A percentile compares a stretch with the other conserved stretches of the same genome.
phyloP scores from a whole-genome alignment of 2,113 vertebrate species.

The Aepyceros melampus region DNA sequence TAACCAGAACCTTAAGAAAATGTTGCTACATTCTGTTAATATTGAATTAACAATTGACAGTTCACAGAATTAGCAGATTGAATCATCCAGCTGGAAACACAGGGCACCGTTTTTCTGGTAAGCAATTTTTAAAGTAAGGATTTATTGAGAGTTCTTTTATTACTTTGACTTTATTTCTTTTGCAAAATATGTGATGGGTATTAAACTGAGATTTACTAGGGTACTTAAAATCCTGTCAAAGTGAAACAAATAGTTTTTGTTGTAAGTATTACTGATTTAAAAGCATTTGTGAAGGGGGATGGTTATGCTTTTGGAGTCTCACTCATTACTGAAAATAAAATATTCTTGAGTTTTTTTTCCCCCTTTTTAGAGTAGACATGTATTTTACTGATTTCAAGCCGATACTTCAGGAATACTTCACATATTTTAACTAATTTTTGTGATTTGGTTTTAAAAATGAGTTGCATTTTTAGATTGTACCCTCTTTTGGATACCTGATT shows the following conservation, averaged over 20 bases:
- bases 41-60: neutral
- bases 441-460: conserved; percentile 5
- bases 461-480: neutral
- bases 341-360: neutral
- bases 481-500: neutral
- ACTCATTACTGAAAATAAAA: conserved; percentile 51
- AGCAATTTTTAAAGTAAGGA: conserved; percentile 45
- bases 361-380: neutral
- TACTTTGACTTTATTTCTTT: conserved; percentile 44
- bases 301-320: conserved; percentile 12
- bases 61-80: neutral
- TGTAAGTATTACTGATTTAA: neutral
- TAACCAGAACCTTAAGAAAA: conserved; percentile 16
- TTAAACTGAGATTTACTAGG: conserved; percentile 49
- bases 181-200: conserved; percentile 32
- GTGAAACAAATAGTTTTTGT: conserved; percentile 42
- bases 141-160: conserved; percentile 57
- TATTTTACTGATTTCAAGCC: conserved; percentile 13
- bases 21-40: conserved; percentile 38
- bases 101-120: neutral
- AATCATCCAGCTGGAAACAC: conserved; percentile 33
- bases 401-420: neutral
- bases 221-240: conserved; percentile 56
- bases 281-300: neutral
- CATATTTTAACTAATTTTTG: conserved; percentile 2